Evolutionary conservation across 2,888 invertebrate genomes (phyloP), one percentile per base, ranked within the genome.

Genomic region (Synergus umbraculus): DNA sequence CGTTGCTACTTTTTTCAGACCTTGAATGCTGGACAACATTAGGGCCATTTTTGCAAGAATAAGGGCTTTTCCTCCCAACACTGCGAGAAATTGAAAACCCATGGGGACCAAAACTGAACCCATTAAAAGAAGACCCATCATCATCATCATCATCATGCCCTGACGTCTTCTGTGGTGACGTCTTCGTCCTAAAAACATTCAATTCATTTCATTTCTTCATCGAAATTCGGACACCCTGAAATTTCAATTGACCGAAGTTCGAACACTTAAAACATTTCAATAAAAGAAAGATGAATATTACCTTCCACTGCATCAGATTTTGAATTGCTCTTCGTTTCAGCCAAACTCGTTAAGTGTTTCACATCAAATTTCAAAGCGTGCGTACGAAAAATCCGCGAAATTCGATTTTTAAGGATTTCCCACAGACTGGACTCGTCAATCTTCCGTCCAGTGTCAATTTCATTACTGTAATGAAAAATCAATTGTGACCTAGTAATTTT

Each of bases 71-170:
- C 97, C 97, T 7, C 96, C 96, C 1, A 97, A 93, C 0, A 97
- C 95, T 0, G 97, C 96, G 0, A 97, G 93, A 91, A 97, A 96
- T 91, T 97, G 97, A 90, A 97, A 97, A 15, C 97, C 97, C 95
- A 97, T 95, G 0, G 97, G 97, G 15, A 97, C 93, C 0, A 97
- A 90, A 4, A 97, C 95, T 90, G 96, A 95, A 0, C 96, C 96
- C 88, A 97, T 94, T 18, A 96, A 95, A 44, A 97, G 94, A 22
- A 96, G 92, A 0, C 96, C 96, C 88, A 96, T 96, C 93, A 97
- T 95, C 94, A 97, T 94, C 92, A 96, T 94, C 0, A 96, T 95
- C 92, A 96, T 94, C 94, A 96, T 95, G 67, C 94, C 94, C 67
- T 95, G 94, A 78, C 95, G 94, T 7, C 95, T 93, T 46, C 95